Percentiles rank a stretch among this genome's conserved stretches.
Conservation (phyloP, 2,113 vertebrate genomes). For the Phaetusa simplex region DNA sequence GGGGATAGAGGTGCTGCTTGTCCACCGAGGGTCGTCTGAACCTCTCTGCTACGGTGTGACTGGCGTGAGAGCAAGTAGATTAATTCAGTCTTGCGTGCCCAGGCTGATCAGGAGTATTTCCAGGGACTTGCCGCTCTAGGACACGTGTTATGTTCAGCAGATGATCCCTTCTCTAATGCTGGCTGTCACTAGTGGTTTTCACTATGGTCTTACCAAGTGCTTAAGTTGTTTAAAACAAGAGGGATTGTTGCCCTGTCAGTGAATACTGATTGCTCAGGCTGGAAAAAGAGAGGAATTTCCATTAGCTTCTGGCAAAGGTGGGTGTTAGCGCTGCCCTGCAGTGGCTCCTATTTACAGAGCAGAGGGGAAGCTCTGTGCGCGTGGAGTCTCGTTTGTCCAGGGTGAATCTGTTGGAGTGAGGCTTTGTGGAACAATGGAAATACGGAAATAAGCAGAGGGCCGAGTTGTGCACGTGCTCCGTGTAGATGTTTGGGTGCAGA, state of each 20-base stretch:
- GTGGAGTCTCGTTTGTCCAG: background rate
- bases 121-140: background rate
- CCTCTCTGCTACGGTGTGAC: background rate
- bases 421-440: background rate
- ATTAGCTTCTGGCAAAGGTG: background rate
- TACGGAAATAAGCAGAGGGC: accelerated
- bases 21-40: background rate
- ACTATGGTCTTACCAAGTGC: background rate
- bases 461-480: accelerated
- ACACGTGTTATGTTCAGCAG: background rate
- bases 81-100: background rate
- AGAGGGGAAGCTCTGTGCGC: background rate
- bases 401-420: background rate
- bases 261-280: background rate
- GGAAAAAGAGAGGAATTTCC: background rate
- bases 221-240: background rate
- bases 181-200: background rate
- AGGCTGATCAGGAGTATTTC: background rate
- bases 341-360: background rate
- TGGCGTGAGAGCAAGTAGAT: background rate
- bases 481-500: background rate
- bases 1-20: background rate
- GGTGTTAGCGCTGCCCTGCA: background rate
- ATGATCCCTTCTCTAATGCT: background rate
- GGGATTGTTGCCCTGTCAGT: background rate